These are phyloP conservation scores for Resseliella maxima DNA, from an alignment of 2,888 invertebrate species.

Conservation along the genomic window DNA sequence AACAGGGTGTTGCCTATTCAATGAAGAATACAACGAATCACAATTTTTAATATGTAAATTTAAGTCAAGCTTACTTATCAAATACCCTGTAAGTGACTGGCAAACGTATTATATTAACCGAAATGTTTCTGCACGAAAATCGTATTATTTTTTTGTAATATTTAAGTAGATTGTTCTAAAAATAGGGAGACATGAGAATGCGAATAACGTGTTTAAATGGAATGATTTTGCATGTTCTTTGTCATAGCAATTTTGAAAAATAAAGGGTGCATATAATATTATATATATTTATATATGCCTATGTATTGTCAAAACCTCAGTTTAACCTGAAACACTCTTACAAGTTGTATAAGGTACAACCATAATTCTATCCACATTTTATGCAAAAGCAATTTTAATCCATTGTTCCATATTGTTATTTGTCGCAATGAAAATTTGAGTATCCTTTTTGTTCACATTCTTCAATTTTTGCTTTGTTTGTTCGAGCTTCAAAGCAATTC, in stretches of 20 bases:
- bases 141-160: background rate
- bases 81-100: background rate
- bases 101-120: background rate
- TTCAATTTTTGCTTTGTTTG: background rate
- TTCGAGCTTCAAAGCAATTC: background rate
- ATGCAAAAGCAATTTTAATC: conserved; percentile 15
- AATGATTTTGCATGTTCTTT: conserved; percentile 50
- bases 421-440: conserved; percentile 30
- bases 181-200: conserved; percentile 2
- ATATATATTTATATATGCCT: background rate
- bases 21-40: background rate
- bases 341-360: no score
- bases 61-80: background rate
- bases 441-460: background rate
- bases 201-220: background rate
- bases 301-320: background rate
- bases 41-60: background rate
- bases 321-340: background rate
- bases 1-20: background rate
- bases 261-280: background rate
- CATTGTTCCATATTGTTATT: background rate
- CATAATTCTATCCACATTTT: background rate
- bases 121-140: background rate
- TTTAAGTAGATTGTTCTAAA: conserved; percentile 8
- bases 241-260: background rate